Conservation (phyloP, 2,888 invertebrate genomes). For the Sarcophaga variegata region DNA sequence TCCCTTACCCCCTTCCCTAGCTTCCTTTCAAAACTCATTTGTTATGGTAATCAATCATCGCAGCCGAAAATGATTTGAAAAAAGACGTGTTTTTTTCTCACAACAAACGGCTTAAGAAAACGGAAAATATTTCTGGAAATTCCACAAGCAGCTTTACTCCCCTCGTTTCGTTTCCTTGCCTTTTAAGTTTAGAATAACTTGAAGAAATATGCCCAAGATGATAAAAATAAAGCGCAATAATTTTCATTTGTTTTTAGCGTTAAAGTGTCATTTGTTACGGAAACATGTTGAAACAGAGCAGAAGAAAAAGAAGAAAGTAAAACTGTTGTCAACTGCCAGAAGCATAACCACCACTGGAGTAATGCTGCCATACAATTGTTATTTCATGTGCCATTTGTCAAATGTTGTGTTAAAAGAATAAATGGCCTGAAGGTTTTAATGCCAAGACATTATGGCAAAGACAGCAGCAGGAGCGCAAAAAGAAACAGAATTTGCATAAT, state of each 20-base stretch:
- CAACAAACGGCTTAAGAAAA: neutral
- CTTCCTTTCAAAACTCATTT: slow-evolving; percentile 16
- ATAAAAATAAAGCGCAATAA: neutral
- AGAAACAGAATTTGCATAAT: slow-evolving; percentile 45
- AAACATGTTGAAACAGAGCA: neutral
- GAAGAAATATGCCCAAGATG: neutral
- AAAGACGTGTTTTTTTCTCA: slow-evolving; percentile 32
- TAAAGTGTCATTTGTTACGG: slow-evolving; percentile 9
- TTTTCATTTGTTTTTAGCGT: slow-evolving; percentile 3
- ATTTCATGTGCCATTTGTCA: slow-evolving; percentile 38
- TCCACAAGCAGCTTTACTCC: neutral
- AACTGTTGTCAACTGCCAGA: neutral
- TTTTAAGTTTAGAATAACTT: neutral
- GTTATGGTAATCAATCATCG: slow-evolving; percentile 45
- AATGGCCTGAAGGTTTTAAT: slow-evolving; percentile 38
- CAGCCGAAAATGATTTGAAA: slow-evolving; percentile 2
- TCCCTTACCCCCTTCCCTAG: too few relatives aligned
- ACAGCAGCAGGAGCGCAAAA: neutral
- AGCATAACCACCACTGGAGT: neutral
- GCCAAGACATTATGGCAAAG: neutral
- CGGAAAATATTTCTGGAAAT: neutral
- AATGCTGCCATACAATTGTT: neutral
- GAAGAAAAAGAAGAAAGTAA: neutral
- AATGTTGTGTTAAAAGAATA: slow-evolving; percentile 26
- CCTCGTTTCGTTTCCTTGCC: too few relatives aligned